These are phyloP conservation scores for Enteromius argenteus DNA, from an alignment of 2,797 vertebrate species.

Conservation along the genomic window DNA sequence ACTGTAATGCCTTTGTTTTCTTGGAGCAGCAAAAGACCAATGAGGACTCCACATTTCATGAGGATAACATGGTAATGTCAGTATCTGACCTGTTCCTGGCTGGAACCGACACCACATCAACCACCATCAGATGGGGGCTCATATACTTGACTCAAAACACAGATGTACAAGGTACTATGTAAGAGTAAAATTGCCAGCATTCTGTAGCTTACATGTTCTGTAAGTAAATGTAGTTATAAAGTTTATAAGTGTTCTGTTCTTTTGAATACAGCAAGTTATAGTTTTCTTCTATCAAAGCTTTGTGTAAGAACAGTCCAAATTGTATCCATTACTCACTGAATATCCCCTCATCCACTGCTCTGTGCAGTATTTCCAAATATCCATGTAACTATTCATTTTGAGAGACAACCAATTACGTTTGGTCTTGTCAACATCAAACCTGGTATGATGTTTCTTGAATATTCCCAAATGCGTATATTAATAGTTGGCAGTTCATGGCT, in stretches of 20 bases:
- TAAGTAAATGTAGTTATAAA: no score
- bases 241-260: no score
- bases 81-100: conserved; percentile 57
- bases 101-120: conserved; percentile 63
- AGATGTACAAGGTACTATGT: conserved; percentile 59
- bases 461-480: neutral
- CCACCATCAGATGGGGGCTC: conserved; percentile 63
- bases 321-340: neutral
- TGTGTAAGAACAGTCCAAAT: neutral
- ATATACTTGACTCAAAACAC: conserved; percentile 59
- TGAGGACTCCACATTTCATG: conserved; percentile 50
- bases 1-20: no score
- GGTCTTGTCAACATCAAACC: neutral
- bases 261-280: no score
- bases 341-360: neutral
- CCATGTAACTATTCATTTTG: neutral
- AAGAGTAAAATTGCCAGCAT: neutral
- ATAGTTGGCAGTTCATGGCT: neutral
- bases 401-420: neutral
- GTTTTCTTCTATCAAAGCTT: neutral
- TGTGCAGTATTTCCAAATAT: neutral
- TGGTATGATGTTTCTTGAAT: neutral
- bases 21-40: conserved; percentile 42
- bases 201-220: neutral
- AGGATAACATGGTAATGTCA: conserved; percentile 60